phyloP scores from a whole-genome alignment of 2,797 vertebrate species.

The Peromyscus nudipes region DNA sequence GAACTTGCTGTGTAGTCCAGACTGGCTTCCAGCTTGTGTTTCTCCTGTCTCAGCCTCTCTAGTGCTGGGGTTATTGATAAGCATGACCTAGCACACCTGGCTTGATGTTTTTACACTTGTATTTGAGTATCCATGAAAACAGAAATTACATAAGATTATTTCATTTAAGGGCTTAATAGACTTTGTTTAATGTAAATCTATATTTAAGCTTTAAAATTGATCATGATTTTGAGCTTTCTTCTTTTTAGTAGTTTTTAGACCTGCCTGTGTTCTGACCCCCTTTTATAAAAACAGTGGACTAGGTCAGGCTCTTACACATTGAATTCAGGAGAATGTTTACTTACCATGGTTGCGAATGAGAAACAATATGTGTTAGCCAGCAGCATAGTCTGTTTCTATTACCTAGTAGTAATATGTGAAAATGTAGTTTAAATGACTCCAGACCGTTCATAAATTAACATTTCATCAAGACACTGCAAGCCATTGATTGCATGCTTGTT shows the following conservation, averaged over 20 bases:
- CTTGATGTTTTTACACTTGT: slow-evolving; percentile 5
- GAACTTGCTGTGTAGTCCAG: neutral
- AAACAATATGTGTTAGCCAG: neutral
- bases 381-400: neutral
- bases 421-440: neutral
- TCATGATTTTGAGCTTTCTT: neutral
- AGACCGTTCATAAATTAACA: neutral
- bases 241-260: neutral
- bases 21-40: neutral
- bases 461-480: neutral
- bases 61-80: neutral
- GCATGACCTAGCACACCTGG: neutral
- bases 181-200: neutral
- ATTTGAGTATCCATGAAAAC: neutral
- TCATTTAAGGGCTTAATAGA: slow-evolving; percentile 27
- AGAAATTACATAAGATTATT: slow-evolving; percentile 28
- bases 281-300: neutral
- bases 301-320: neutral
- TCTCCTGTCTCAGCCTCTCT: neutral
- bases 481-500: neutral
- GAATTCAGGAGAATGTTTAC: neutral
- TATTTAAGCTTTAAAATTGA: neutral
- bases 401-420: neutral
- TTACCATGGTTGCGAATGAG: neutral
- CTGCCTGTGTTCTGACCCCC: neutral